These are phyloP conservation scores for Tautogolabrus adspersus DNA, from an alignment of 2,113 vertebrate species.

Conservation along the genomic window DNA sequence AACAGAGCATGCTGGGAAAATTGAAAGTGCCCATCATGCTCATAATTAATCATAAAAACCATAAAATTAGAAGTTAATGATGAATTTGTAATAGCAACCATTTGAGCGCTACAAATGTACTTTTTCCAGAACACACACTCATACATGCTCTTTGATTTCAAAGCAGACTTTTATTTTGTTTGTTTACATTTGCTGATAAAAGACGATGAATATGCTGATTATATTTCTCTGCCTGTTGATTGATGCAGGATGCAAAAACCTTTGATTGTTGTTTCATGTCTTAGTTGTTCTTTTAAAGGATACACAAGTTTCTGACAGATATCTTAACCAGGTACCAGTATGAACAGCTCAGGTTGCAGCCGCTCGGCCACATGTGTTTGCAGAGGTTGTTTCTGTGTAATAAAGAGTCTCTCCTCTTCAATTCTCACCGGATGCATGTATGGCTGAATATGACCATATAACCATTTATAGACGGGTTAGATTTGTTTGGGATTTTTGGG, in stretches of 20 bases:
- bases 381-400: slow-evolving; percentile 8
- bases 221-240: slow-evolving; percentile 49
- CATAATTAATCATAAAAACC: slow-evolving; percentile 61
- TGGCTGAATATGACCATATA: slow-evolving; percentile 65
- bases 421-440: slow-evolving; percentile 36
- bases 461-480: slow-evolving; percentile 68
- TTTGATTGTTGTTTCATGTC: slow-evolving; percentile 40
- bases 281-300: slow-evolving; percentile 64
- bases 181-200: slow-evolving; percentile 34
- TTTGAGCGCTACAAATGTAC: slow-evolving; percentile 14
- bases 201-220: slow-evolving; percentile 18
- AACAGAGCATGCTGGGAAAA: slow-evolving; percentile 61
- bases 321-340: slow-evolving; percentile 56
- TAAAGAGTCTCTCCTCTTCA: slow-evolving; percentile 49
- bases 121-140: slow-evolving; percentile 10
- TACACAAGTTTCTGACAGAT: slow-evolving; percentile 36
- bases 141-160: slow-evolving; percentile 33
- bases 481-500: slow-evolving; percentile 76
- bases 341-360: slow-evolving; percentile 59
- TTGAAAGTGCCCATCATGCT: slow-evolving; percentile 57
- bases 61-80: slow-evolving; percentile 55
- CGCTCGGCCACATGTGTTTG: slow-evolving; percentile 46
- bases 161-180: slow-evolving; percentile 30
- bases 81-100: slow-evolving; percentile 53
- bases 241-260: slow-evolving; percentile 28